These are phyloP conservation scores for Anolis carolinensis DNA, from an alignment of 2,113 vertebrate genomes.

Conservation along the genomic window DNA sequence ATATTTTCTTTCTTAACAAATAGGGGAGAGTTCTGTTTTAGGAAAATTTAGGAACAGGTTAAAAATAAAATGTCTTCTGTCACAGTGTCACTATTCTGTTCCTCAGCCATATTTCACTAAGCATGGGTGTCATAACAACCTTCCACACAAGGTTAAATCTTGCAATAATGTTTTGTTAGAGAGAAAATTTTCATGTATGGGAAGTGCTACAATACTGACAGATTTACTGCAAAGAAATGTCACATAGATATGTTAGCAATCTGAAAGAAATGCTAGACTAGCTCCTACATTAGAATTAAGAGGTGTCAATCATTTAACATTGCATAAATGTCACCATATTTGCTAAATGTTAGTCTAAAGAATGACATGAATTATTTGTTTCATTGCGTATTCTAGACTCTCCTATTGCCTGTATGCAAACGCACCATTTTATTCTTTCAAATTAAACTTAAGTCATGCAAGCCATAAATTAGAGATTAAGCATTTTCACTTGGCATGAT, in stretches of 20 bases:
- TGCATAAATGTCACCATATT: slow-evolving; percentile 36
- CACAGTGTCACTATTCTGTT: slow-evolving; percentile 41
- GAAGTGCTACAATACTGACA: slow-evolving; percentile 42
- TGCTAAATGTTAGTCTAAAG: slow-evolving; percentile 29
- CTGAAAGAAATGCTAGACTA: slow-evolving; percentile 40
- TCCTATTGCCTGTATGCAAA: not conserved
- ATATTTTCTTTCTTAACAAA: slow-evolving; percentile 54
- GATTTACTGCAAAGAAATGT: slow-evolving; percentile 41
- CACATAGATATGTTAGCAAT: slow-evolving; percentile 28
- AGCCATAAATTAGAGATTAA: slow-evolving; percentile 29
- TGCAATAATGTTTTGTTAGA: slow-evolving; percentile 65
- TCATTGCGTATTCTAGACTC: slow-evolving; percentile 1
- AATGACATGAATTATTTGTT: slow-evolving; percentile 42
- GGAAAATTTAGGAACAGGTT: slow-evolving; percentile 37
- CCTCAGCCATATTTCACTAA: slow-evolving; percentile 67
- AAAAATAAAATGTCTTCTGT: slow-evolving; percentile 62
- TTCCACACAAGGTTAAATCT: slow-evolving; percentile 67
- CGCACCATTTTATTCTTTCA: slow-evolving; percentile 24
- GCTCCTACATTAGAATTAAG: slow-evolving; percentile 50
- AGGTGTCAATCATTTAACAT: slow-evolving; percentile 17
- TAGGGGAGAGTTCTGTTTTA: not conserved
- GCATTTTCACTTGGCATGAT: not conserved
- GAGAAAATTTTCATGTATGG: slow-evolving; percentile 47
- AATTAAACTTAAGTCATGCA: slow-evolving; percentile 7
- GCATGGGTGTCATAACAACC: slow-evolving; percentile 59